phyloP scores from a whole-genome alignment of 2,888 invertebrate species.

The Physocephala rufipes region DNA sequence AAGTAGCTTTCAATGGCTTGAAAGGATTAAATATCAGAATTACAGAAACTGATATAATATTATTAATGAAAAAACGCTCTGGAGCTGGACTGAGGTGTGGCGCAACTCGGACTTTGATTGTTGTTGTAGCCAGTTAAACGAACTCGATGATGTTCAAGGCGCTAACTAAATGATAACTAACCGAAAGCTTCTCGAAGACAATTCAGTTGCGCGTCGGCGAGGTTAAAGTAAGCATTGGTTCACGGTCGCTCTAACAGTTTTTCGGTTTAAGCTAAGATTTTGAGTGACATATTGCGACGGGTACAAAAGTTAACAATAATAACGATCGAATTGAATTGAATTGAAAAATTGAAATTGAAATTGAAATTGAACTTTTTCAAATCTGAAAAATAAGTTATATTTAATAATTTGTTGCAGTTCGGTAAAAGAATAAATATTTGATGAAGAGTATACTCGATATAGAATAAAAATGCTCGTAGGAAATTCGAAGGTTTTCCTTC shows the following conservation, averaged over 20 bases:
- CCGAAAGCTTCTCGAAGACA: slow-evolving; percentile 25
- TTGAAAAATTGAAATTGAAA: slow-evolving; percentile 16
- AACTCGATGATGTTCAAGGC: slow-evolving; percentile 5
- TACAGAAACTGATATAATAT: background rate
- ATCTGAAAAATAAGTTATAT: too few relatives aligned
- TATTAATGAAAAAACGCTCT: background rate
- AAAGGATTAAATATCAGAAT: slow-evolving; percentile 15
- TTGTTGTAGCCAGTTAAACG: slow-evolving; percentile 5
- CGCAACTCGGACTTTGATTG: background rate
- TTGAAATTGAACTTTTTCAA: slow-evolving; percentile 7
- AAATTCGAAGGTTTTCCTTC: too few relatives aligned
- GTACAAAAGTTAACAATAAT: too few relatives aligned
- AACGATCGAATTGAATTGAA: too few relatives aligned
- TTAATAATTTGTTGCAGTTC: too few relatives aligned
- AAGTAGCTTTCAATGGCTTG: background rate
- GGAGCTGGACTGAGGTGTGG: background rate
- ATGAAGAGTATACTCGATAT: too few relatives aligned
- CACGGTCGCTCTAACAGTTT: background rate
- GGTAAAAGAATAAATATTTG: too few relatives aligned
- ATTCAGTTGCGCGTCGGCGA: slow-evolving; percentile 28
- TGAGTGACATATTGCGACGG: too few relatives aligned
- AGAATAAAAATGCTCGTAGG: too few relatives aligned
- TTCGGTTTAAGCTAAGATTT: too few relatives aligned
- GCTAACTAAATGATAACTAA: slow-evolving; percentile 22
- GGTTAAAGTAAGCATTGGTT: slow-evolving; percentile 15